Percentiles rank a stretch among this genome's conserved stretches.
These are phyloP conservation scores for Garra rufa DNA, from an alignment of 2,113 vertebrate genomes.

Conservation along the genomic window DNA sequence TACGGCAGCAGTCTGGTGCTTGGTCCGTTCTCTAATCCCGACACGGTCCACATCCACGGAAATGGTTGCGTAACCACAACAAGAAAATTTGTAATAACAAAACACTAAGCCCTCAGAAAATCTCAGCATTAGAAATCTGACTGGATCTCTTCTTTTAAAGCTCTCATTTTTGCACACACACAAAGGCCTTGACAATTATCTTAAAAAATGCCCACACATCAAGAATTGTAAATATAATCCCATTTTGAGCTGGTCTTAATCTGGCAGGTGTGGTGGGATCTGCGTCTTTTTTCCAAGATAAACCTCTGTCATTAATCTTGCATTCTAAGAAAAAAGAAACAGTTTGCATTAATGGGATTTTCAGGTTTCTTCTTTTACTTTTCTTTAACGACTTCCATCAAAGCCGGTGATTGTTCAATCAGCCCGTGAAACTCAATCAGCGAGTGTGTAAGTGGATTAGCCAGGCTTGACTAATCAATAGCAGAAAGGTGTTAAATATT, in stretches of 20 bases:
- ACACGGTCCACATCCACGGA: conserved; percentile 43
- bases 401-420: conserved; percentile 58
- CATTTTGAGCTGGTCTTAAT: conserved; percentile 26
- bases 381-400: conserved; percentile 23
- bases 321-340: background rate
- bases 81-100: conserved; percentile 54
- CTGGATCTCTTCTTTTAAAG: background rate
- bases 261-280: conserved; percentile 35
- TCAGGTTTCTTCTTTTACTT: conserved; percentile 15
- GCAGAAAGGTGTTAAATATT: conserved; percentile 40
- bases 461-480: conserved; percentile 64
- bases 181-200: conserved; percentile 28
- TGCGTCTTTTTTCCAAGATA: conserved; percentile 32
- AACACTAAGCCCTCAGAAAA: conserved; percentile 55
- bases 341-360: background rate
- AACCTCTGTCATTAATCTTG: conserved; percentile 39
- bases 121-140: conserved; percentile 21
- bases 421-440: conserved; percentile 53
- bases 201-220: conserved; percentile 14
- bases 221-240: conserved; percentile 20
- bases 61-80: conserved; percentile 61
- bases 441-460: conserved; percentile 50
- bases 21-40: conserved; percentile 50
- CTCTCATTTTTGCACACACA: background rate
- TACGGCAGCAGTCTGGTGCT: conserved; percentile 38